Base-by-base conservation (phyloP, 1,140 invertebrate species). In the Bacillus rossius region DNA sequence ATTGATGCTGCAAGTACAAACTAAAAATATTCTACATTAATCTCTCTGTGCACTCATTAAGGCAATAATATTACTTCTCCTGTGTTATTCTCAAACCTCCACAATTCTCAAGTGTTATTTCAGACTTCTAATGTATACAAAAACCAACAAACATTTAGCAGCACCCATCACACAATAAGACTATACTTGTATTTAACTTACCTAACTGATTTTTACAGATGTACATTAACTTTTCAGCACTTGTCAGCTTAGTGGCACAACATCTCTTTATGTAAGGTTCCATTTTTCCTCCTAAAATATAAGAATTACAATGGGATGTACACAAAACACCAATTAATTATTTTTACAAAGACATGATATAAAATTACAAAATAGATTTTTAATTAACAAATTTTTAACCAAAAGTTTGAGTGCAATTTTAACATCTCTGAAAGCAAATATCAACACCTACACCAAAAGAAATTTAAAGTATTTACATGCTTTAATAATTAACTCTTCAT, bases 151-250 rank as follows among this genome's bases (percentile, higher is more conserved):
- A 62, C 43, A 45, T 45, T 20, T 20, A 45, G 29, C 10, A 34
- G 10, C 10, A 34, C 29, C 29, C 4, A 34, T 34, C 5, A 10
- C 4, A 34, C 4, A 34, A 34, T 34, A 8, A 19, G 5, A 5
- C 42, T n/a, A 45, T 8, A 22, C 42, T 45, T 8, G n/a, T 45
- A n/a, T 45, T 62, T 23, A 53, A 67, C 73, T 71, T 90, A 73
- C 94, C 94, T 67, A 97, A 78, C 72, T 99, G 95, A 79, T 97
- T 96, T 77, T 98, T 98, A 79, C 95, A 98, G 68, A 98, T 96
- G 69, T 99, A 98, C 94, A 97, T 97, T 14, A 98, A 77, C 71
- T 99, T 99, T 76, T 98, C 95, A 0, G 94, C 94, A 0, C 94
- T 97, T 60, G 89, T 88, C 8, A 99, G 84, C 71, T 95, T 96